phyloP scores from a whole-genome alignment of 2,888 invertebrate species.

The Chironomus riparius region DNA sequence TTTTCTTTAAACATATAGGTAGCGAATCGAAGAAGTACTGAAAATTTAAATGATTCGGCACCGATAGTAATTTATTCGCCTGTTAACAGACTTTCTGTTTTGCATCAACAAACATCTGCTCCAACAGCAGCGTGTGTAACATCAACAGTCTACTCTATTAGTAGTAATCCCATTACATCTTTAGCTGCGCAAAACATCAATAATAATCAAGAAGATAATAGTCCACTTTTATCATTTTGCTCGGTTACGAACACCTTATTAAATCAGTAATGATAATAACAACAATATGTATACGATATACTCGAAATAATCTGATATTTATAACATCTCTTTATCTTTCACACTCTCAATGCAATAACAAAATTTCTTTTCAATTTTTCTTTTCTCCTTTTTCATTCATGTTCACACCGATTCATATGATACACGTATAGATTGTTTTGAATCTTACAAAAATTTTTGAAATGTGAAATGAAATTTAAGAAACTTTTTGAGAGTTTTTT shows the following conservation, averaged over 20 bases:
- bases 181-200: constrained; percentile 45
- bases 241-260: constrained; percentile 68
- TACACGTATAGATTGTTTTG: too few species aligned
- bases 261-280: constrained; percentile 46
- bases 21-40: not conserved
- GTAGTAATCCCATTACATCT: constrained; percentile 41
- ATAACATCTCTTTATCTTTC: not conserved
- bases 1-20: constrained; percentile 3
- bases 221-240: constrained; percentile 66
- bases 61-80: constrained; percentile 15
- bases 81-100: constrained; percentile 30
- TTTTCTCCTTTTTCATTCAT: not conserved
- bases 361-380: not conserved
- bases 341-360: too few species aligned
- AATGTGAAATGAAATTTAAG: too few species aligned
- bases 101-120: constrained; percentile 31
- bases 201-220: constrained; percentile 51
- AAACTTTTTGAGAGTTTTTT: too few species aligned
- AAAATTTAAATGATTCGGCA: constrained; percentile 5
- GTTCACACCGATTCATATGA: too few species aligned
- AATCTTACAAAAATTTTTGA: too few species aligned
- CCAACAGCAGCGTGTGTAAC: constrained; percentile 33
- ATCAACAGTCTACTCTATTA: constrained; percentile 37
- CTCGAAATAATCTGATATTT: not conserved
- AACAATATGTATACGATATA: not conserved